Conservation (phyloP, 1,140 invertebrate genomes). For the Drosophila lowei region DNA sequence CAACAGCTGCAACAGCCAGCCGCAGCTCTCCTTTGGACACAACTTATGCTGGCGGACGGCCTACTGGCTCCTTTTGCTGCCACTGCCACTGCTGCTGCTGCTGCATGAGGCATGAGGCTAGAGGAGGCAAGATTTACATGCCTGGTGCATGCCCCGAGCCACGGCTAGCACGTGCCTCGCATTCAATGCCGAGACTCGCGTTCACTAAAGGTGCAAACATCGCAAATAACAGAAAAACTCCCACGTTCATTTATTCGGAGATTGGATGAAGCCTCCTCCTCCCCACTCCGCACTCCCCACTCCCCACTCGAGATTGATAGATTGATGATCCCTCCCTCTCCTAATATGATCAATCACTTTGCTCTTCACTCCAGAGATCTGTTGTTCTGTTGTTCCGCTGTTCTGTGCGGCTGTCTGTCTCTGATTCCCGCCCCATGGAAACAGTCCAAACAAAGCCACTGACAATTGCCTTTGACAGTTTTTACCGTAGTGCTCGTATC, state of each 20-base stretch:
- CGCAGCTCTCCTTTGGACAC: conserved; percentile 7
- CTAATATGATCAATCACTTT: conserved; percentile 67
- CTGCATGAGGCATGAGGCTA: conserved; percentile 28
- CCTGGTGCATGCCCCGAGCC: conserved; percentile 29
- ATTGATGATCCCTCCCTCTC: conserved; percentile 22
- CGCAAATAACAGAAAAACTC: conserved; percentile 51
- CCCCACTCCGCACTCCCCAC: background rate
- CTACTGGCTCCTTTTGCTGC: conserved; percentile 7
- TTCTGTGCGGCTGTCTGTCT: conserved; percentile 16
- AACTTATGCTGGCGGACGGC: conserved; percentile 58
- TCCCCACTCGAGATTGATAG: conserved; percentile 62
- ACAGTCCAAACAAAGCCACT: conserved; percentile 57
- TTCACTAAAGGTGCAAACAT: conserved; percentile 64
- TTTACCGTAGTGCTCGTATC: conserved; percentile 51
- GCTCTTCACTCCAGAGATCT: background rate
- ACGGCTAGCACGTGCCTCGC: conserved; percentile 61
- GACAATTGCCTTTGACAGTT: conserved; percentile 77
- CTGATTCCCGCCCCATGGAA: conserved; percentile 23
- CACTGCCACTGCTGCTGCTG: conserved; percentile 19
- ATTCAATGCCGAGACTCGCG: conserved; percentile 11
- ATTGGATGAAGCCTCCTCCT: too few species aligned
- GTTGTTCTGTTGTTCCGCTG: background rate
- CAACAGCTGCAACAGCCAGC: conserved; percentile 47
- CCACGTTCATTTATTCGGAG: conserved; percentile 65
- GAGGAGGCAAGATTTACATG: conserved; percentile 65